Evolutionary conservation across 2,888 invertebrate genomes (phyloP).

Genomic region (Cactoblastis cactorum): DNA sequence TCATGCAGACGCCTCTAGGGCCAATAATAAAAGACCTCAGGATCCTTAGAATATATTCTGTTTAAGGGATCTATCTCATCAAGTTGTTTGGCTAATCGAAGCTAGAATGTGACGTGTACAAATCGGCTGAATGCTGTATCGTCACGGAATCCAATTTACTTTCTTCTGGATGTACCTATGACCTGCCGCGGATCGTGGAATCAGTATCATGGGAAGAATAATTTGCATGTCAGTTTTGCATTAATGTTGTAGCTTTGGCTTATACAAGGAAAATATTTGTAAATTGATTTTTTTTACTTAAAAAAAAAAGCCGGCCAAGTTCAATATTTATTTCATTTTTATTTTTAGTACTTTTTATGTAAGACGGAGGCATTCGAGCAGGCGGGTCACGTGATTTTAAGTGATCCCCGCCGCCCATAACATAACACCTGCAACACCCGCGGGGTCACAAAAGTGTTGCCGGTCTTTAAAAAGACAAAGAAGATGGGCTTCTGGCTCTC

Average conservation of each 20-base stretch:
- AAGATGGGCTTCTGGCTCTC: no score
- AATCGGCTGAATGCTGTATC: constrained; percentile 54
- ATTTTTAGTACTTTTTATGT: no score
- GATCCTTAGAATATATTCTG: constrained; percentile 20
- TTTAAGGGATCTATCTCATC: constrained; percentile 25
- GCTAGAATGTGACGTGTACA: constrained; percentile 62
- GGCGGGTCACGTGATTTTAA: no score
- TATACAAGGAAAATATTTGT: no score
- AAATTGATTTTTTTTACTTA: no score
- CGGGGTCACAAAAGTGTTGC: no score
- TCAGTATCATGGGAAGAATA: constrained; percentile 48
- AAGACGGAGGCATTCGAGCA: no score
- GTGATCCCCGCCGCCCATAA: no score
- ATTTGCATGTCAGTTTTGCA: constrained; percentile 44
- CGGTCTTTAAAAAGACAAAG: no score
- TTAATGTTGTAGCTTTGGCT: constrained; percentile 12
- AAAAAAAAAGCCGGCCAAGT: no score
- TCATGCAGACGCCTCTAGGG: constrained; percentile 56
- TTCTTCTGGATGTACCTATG: constrained; percentile 52
- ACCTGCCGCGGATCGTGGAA: constrained; percentile 50
- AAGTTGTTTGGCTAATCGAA: constrained; percentile 28
- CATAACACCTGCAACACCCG: no score
- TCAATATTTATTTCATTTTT: no score
- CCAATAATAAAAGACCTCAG: constrained; percentile 15
- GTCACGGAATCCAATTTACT: constrained; percentile 68